phyloP scores from a whole-genome alignment of 37 sponge, comb jelly and placozoan species.

The Dysidea cf. avara region DNA sequence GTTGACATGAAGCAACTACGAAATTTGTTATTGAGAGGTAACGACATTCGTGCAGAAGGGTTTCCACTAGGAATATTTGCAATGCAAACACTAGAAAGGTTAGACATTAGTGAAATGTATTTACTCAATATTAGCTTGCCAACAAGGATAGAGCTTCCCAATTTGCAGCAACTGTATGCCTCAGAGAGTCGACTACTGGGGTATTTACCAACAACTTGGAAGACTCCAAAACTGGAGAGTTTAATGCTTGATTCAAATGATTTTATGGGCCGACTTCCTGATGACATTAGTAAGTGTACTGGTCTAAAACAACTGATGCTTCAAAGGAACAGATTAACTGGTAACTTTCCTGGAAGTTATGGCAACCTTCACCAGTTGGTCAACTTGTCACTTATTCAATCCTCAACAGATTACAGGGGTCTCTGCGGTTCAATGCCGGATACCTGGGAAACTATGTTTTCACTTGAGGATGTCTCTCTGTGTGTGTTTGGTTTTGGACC shows the following conservation, averaged over 20 bases:
- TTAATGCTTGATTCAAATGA: constrained; percentile 46
- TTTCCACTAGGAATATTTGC: no score
- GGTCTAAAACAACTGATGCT: constrained; percentile 33
- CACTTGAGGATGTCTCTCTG: constrained; percentile 29
- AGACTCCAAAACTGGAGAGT: constrained; percentile 54
- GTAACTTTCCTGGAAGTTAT: constrained; percentile 41
- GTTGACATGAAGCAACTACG: constrained; percentile 44
- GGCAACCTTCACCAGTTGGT: constrained; percentile 32
- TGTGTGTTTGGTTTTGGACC: constrained; percentile 45
- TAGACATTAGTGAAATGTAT: no score
- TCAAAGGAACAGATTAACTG: constrained; percentile 49
- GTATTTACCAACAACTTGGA: constrained; percentile 37
- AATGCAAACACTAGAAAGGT: no score
- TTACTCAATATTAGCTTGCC: constrained; percentile 20
- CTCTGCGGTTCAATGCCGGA: constrained; percentile 35
- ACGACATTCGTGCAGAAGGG: constrained; percentile 27
- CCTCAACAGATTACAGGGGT: neutral
- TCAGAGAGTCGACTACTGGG: constrained; percentile 48
- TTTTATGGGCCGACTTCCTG: constrained; percentile 46
- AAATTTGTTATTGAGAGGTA: constrained; percentile 41
- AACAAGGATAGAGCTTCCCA: constrained; percentile 20
- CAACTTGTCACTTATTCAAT: constrained; percentile 53
- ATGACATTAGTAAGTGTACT: neutral
- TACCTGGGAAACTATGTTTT: constrained; percentile 28
- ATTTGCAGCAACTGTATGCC: constrained; percentile 31